A percentile compares a stretch with the other conserved stretches of the same genome.
These are phyloP conservation scores for Neomonachus schauinslandi DNA, from an alignment of 2,113 vertebrate genomes.

Conservation along the genomic window DNA sequence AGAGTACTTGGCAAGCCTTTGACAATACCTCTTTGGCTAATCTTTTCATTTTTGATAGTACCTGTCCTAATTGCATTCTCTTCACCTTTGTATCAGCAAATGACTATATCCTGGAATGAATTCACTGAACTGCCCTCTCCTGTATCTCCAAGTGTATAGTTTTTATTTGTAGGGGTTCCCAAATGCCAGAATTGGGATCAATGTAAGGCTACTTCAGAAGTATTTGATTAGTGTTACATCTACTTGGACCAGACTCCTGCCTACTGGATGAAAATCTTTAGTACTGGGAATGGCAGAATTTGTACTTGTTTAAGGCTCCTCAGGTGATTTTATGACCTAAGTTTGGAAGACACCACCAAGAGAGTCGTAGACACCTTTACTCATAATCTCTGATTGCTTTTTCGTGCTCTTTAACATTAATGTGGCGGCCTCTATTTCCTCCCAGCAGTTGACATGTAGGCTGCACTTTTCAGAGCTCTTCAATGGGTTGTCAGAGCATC, in stretches of 20 bases:
- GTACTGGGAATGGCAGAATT: not conserved
- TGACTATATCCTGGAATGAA: not conserved
- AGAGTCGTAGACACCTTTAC: not conserved
- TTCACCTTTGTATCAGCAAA: not conserved
- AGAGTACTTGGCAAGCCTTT: not conserved
- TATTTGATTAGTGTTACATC: not conserved
- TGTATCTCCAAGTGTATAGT: not conserved
- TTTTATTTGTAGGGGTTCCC: not conserved
- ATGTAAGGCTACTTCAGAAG: not conserved
- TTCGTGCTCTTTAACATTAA: not conserved
- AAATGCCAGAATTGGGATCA: not conserved
- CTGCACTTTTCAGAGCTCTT: slow-evolving; percentile 30
- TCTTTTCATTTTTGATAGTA: not conserved
- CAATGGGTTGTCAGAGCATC: not conserved
- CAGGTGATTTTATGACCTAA: not conserved
- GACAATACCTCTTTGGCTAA: no score
- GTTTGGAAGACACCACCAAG: not conserved
- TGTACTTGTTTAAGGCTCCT: not conserved
- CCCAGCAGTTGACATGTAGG: not conserved
- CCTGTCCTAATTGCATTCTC: not conserved
- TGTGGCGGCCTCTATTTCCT: not conserved
- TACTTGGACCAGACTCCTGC: not conserved
- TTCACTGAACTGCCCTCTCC: not conserved
- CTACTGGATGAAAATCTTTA: not conserved
- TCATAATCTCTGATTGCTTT: not conserved